Evolutionary conservation across 2,113 vertebrate species (phyloP), one percentile per base, ranked within the genome.

Genomic region (Microtus ochrogaster): DNA sequence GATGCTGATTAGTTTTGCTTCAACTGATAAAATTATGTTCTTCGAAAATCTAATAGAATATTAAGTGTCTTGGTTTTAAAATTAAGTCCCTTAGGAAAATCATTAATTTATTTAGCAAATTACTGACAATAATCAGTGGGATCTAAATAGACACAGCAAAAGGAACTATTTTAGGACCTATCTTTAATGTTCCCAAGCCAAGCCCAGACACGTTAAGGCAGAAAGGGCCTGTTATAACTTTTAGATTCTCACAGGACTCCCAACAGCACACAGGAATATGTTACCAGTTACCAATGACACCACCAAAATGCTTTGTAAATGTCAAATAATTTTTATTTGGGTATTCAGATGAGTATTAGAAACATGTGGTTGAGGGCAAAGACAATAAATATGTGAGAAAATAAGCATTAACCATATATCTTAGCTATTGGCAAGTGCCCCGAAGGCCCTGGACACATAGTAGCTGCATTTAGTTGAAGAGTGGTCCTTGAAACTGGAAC

Each of bases 71-170:
- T 58, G 68, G 47, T 73, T 97, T 89, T 74, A 85, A 86, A 79
- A 11, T 72, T 58, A 58, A 58, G 49, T 58, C 13, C 14, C 41
- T 93, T 91, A 94, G 58, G 44, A 95, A 94, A 79, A 63, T 74
- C 78, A 79, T 44, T 84, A 55, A 89, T 89, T 65, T 88, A 88
- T 30, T 88, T 66, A 76, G 72, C 41, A 96, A 94, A 92, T 33
- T 68, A 81, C 39, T 76, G 41, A 91, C 94, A 95, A n/a, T 39
- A 87, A 74, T 65, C 61, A 84, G 39, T 49, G 36, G 28, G 12
- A 92, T 30, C 52, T 44, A 92, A 85, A 55, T 78, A 89, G 78
- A 47, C n/a, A 33, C 0, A 21, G 70, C 36, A 89, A 47, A 84
- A 78, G 36, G 19, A 84, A 6, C 36, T 58, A 85, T 89, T 89